Evolutionary conservation across 2,888 invertebrate species (phyloP).

Genomic region (Sthenelais limicola): DNA sequence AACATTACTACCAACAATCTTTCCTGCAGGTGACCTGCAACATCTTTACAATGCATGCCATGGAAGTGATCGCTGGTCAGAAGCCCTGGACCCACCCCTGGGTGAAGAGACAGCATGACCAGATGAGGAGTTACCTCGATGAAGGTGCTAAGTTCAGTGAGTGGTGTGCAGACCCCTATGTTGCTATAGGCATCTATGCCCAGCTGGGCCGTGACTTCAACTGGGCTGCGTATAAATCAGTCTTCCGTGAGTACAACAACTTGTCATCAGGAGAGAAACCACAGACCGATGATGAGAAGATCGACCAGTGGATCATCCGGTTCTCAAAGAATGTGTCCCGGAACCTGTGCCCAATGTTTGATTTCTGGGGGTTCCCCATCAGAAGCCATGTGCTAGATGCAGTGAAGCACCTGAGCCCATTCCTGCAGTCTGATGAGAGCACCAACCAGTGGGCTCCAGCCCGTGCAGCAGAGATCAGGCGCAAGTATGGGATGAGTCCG

Average conservation of each 20-base stretch:
- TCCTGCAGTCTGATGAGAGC: no score
- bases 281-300: conserved; percentile 50
- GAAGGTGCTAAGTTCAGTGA: conserved; percentile 47
- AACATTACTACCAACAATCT: no score
- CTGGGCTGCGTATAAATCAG: conserved; percentile 52
- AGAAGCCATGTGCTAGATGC: no score
- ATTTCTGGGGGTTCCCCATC: conserved; percentile 55
- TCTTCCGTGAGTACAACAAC: conserved; percentile 51
- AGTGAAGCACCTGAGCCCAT: no score
- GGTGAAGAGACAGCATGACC: conserved; percentile 37
- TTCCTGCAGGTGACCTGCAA: conserved; percentile 58
- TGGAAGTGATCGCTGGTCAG: conserved; percentile 47
- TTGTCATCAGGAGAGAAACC: conserved; percentile 39
- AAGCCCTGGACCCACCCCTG: conserved; percentile 50
- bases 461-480: no score
- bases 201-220: conserved; percentile 52
- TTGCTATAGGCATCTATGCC: conserved; percentile 53
- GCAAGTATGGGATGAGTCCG: no score
- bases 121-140: conserved; percentile 48
- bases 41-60: conserved; percentile 56
- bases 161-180: conserved; percentile 49
- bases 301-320: conserved; percentile 52
- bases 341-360: conserved; percentile 51
- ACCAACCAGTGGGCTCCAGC: no score
- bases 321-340: conserved; percentile 49